Percentiles rank a stretch among this genome's conserved stretches.
Conservation (phyloP, 1,140 invertebrate species). For the Pantala flavescens region DNA sequence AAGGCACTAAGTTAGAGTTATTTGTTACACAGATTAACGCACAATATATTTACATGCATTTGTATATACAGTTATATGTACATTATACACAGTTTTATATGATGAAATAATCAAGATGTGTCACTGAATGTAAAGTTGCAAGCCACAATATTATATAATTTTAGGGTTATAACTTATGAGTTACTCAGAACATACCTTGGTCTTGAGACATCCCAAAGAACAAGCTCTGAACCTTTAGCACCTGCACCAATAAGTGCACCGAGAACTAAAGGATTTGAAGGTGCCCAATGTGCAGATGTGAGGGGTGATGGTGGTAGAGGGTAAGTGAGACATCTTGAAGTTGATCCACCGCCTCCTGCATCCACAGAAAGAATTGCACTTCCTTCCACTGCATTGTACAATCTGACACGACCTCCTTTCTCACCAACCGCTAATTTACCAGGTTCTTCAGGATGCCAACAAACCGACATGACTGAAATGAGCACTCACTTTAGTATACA, state of each 20-base stretch:
- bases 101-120: too few species aligned
- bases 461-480: constrained; percentile 44
- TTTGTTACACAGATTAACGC: too few species aligned
- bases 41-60: too few species aligned
- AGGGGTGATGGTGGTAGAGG: constrained; percentile 39
- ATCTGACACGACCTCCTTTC: constrained; percentile 57
- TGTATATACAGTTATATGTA: too few species aligned
- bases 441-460: constrained; percentile 58
- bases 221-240: constrained; percentile 44
- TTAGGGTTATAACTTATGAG: too few species aligned
- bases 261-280: constrained; percentile 41
- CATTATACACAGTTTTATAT: too few species aligned
- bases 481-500: too few species aligned
- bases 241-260: constrained; percentile 43
- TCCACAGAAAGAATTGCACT: constrained; percentile 60
- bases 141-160: too few species aligned
- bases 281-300: constrained; percentile 57
- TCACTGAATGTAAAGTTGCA: too few species aligned
- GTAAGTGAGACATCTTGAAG: not conserved
- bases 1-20: too few species aligned
- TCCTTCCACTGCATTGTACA: constrained; percentile 58
- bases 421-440: constrained; percentile 64
- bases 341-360: constrained; percentile 31
- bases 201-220: constrained; percentile 50
- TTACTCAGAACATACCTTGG: constrained; percentile 37